Evolutionary conservation across 2,888 invertebrate species (phyloP), one percentile per base, ranked within the genome.

Genomic region (Trissolcus brochymenae): DNA sequence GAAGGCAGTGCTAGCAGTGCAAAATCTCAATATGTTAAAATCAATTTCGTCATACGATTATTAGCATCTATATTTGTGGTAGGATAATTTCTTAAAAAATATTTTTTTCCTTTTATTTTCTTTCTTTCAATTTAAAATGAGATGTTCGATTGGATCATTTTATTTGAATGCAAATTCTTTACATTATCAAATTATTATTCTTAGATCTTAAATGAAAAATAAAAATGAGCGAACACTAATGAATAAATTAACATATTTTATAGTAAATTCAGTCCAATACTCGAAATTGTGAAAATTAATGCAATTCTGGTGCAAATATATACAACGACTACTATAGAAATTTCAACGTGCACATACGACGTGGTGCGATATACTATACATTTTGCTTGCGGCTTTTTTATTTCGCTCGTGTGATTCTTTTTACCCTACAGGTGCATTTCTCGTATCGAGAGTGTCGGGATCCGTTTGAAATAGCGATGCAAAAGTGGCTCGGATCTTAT

Each of bases 391-490:
- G 7, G n/a, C 16, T 60, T 75, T 70, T 71, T 72, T 62, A 7
- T 35, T 50, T 72, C 53, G 41, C 29, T 7, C 62, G 16, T 46
- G 46, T 72, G 68, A 77, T 72, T 74, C 71, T 46, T 74, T 77
- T 75, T 71, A 72, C 71, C 66, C 29, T 11, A 68, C 64, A 61
- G 68, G 60, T 72, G 77, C 68, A 77, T 75, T 77, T 77, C 73
- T 79, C 72, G 72, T 71, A 75, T 79, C 64, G 72, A 72, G 72
- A 68, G 68, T 68, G 56, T 61, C 13, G 70, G 65, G 70, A 73
- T 78, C 73, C 61, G 61, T 53, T 46, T 61, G 68, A 65, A 65
- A 73, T 70, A 65, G 65, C 55, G 73, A 73, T 68, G 61, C 66
- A 57, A 65, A 74, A 74, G 74, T 66, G 66, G 65, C 61, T 62